A percentile compares a stretch with the other conserved stretches of the same genome.
Conservation (phyloP, 2,113 vertebrate genomes). For the Rhinoptilus africanus region DNA sequence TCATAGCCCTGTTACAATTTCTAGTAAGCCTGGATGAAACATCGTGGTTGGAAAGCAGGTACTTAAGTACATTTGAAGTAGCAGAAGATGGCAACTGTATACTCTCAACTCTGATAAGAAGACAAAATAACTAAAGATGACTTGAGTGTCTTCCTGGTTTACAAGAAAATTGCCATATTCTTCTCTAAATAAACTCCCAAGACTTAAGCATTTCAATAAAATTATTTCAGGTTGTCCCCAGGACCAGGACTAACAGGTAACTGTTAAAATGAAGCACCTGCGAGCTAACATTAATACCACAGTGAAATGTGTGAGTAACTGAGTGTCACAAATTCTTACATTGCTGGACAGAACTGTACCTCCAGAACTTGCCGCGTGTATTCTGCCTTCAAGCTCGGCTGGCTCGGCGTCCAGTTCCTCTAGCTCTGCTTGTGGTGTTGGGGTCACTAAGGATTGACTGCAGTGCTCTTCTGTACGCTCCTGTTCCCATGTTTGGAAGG, state of each 20-base stretch:
- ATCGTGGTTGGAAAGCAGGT: background rate
- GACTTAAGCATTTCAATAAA: background rate
- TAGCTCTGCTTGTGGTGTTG: background rate
- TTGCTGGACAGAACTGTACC: background rate
- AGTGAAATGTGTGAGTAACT: background rate
- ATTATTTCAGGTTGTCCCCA: background rate
- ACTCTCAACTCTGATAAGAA: background rate
- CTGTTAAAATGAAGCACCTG: background rate
- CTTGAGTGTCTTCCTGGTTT: background rate
- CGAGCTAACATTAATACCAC: background rate
- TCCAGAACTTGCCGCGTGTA: background rate
- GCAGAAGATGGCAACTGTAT: background rate
- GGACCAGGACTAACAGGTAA: background rate
- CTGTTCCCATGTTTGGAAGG: background rate
- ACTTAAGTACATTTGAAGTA: background rate
- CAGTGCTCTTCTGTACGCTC: background rate
- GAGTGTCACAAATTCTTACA: background rate
- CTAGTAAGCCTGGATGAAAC: background rate
- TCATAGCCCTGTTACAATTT: background rate
- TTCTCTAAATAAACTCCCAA: background rate
- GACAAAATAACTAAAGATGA: background rate
- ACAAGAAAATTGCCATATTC: background rate
- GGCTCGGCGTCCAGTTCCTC: background rate
- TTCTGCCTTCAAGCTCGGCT: background rate
- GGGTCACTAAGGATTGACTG: background rate